Conservation (phyloP, 2,797 vertebrate species). For the Nasua narica region DNA sequence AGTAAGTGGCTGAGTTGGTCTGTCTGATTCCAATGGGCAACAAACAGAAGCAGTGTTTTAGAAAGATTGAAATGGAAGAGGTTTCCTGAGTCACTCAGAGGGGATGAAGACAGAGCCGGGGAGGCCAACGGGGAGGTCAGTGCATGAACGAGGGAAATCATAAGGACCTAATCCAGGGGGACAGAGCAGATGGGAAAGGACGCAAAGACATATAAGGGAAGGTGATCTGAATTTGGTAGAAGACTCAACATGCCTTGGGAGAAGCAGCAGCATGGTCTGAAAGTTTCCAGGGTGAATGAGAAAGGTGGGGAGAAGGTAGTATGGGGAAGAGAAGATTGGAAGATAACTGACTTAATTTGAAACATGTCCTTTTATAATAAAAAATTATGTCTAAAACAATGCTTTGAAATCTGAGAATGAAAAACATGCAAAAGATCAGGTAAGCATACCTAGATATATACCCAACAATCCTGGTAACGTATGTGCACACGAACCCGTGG, state of each 20-base stretch:
- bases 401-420: background rate
- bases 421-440: background rate
- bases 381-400: background rate
- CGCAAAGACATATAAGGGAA: background rate
- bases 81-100: background rate
- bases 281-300: background rate
- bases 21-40: background rate
- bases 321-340: background rate
- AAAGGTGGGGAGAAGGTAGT: background rate
- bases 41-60: background rate
- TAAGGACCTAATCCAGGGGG: background rate
- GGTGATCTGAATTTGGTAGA: background rate
- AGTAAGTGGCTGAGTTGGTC: background rate
- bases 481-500: background rate
- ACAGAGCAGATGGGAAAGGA: background rate
- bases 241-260: background rate
- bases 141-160: background rate
- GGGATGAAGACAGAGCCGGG: background rate
- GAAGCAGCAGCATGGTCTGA: background rate
- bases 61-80: background rate
- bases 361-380: background rate
- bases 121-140: background rate
- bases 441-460: background rate
- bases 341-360: background rate
- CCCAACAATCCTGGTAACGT: background rate